Evolutionary conservation across 2,888 invertebrate species (phyloP).

Genomic region (Erebia palarica): DNA sequence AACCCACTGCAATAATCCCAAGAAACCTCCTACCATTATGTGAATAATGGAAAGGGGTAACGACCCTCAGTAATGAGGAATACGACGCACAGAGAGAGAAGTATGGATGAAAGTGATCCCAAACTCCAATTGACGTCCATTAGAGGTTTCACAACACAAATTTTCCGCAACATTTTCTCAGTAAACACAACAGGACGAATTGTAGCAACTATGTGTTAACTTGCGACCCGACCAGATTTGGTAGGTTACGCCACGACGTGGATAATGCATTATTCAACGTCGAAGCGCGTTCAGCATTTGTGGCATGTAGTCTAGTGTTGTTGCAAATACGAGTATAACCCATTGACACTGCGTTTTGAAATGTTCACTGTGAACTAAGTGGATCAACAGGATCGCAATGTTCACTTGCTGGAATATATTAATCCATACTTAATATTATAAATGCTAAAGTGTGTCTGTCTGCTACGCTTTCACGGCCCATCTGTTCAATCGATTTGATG

Average conservation of each 20-base stretch:
- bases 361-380: conserved; percentile 6
- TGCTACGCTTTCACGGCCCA: too few species aligned
- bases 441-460: too few species aligned
- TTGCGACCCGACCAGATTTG: conserved; percentile 40
- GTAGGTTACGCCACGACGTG: conserved; percentile 19
- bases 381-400: background rate
- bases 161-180: conserved; percentile 27
- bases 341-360: conserved; percentile 28
- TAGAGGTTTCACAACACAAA: background rate
- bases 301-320: conserved; percentile 2
- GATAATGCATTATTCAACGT: conserved; percentile 43
- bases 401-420: too few species aligned
- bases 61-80: too few species aligned
- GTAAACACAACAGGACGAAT: conserved; percentile 24
- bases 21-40: too few species aligned
- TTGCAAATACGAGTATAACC: conserved; percentile 18
- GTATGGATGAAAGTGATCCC: background rate
- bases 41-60: too few species aligned
- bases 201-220: conserved; percentile 39
- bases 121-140: background rate
- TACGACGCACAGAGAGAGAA: too few species aligned
- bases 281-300: conserved; percentile 21
- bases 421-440: too few species aligned
- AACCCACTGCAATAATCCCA: too few species aligned
- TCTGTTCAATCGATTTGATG: too few species aligned